Evolutionary conservation across 2,797 vertebrate species (phyloP).

Genomic region (Pterois miles): DNA sequence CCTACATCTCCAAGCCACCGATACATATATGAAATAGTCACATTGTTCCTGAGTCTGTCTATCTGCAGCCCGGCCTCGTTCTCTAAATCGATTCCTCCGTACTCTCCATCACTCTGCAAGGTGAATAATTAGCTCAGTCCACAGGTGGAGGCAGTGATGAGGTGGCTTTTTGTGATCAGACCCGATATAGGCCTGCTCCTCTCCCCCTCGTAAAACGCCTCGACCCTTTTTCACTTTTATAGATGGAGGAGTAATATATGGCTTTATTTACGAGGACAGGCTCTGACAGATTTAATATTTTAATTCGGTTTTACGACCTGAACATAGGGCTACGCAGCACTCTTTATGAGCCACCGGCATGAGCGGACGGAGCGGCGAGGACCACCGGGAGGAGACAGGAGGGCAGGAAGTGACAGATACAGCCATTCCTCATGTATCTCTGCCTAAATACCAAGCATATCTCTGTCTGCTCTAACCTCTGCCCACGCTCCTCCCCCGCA

Average conservation of each 20-base stretch:
- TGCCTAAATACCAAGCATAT: conserved; percentile 68
- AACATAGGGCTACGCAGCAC: conserved; percentile 75
- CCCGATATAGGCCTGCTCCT: conserved; percentile 63
- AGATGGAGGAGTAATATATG: conserved; percentile 80
- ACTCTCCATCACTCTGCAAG: conserved; percentile 44
- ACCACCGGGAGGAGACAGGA: conserved; percentile 44
- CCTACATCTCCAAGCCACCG: not conserved
- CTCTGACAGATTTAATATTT: conserved; percentile 89
- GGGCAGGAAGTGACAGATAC: conserved; percentile 56
- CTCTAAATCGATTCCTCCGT: conserved; percentile 32
- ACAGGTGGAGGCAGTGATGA: conserved; percentile 64
- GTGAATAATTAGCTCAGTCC: conserved; percentile 73
- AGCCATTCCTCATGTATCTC: conserved; percentile 63
- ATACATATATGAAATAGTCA: conserved; percentile 5
- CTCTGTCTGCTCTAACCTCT: conserved; percentile 57
- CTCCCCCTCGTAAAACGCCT: conserved; percentile 75
- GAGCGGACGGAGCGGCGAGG: conserved; percentile 53
- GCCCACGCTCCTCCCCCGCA: conserved; percentile 39
- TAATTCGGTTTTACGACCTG: conserved; percentile 86
- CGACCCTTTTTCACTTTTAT: conserved; percentile 82
- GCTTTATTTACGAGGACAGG: conserved; percentile 85
- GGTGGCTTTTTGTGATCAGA: conserved; percentile 48
- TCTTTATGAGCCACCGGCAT: conserved; percentile 75
- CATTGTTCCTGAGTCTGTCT: conserved; percentile 19
- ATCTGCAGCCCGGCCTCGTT: conserved; percentile 31